These are phyloP conservation scores for Tetramorium simillimum DNA, from an alignment of 1,140 invertebrate species.

Conservation along the genomic window DNA sequence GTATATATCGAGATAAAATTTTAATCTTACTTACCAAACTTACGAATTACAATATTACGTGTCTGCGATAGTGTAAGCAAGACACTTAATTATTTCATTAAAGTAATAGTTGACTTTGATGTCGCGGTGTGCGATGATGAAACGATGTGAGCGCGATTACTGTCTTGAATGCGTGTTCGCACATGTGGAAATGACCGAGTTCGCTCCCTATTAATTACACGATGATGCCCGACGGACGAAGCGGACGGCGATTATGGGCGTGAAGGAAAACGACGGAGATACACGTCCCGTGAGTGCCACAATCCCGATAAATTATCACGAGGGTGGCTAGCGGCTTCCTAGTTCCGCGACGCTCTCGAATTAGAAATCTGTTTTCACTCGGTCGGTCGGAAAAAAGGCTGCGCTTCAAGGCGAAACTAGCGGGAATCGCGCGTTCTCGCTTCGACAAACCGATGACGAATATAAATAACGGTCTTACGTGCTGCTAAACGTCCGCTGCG, in stretches of 20 bases:
- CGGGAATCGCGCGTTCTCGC: background rate
- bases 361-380: conserved; percentile 62
- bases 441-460: background rate
- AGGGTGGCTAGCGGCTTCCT: background rate
- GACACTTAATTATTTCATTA: conserved; percentile 20
- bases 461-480: background rate
- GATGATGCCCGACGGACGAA: background rate
- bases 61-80: background rate
- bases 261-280: conserved; percentile 18
- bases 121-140: background rate
- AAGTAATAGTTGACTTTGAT: conserved; percentile 20
- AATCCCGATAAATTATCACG: conserved; percentile 53
- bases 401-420: background rate
- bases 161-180: conserved; percentile 30
- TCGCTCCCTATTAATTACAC: conserved; percentile 41
- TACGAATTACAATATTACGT: background rate
- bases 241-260: background rate
- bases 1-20: background rate
- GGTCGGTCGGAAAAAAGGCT: background rate
- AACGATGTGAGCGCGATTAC: conserved; percentile 26
- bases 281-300: background rate
- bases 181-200: conserved; percentile 38
- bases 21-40: background rate
- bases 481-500: background rate
- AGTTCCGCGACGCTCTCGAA: conserved; percentile 55